A percentile compares a stretch with the other conserved stretches of the same genome.
Evolutionary conservation across 2,888 invertebrate genomes (phyloP).

Genomic region (Crocallis elinguaria): DNA sequence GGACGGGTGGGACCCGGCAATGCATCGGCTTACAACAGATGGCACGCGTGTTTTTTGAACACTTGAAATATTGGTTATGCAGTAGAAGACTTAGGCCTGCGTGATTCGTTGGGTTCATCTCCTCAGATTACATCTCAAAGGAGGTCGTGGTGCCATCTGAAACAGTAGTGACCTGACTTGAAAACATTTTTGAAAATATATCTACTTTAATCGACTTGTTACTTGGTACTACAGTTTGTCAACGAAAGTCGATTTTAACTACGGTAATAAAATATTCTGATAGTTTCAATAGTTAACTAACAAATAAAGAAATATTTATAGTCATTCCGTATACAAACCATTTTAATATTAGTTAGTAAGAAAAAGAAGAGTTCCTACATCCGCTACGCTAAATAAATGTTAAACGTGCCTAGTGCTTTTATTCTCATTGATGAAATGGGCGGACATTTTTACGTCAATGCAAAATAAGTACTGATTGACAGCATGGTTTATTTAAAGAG

Average conservation of each 20-base stretch:
- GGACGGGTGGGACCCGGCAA: slow-evolving; percentile 75
- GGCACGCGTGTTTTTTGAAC: slow-evolving; percentile 83
- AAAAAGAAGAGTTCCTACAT: too few species aligned
- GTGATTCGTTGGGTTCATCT: slow-evolving; percentile 74
- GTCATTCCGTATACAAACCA: background rate
- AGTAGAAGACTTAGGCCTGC: slow-evolving; percentile 77
- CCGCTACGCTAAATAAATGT: too few species aligned
- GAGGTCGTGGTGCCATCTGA: slow-evolving; percentile 68
- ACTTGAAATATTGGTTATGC: slow-evolving; percentile 79
- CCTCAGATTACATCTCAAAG: slow-evolving; percentile 78
- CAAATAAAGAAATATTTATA: too few species aligned
- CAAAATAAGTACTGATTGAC: slow-evolving; percentile 73
- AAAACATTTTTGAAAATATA: too few species aligned
- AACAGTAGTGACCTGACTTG: slow-evolving; percentile 52
- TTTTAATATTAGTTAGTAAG: too few species aligned
- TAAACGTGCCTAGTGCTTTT: too few species aligned
- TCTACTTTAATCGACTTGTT: too few species aligned
- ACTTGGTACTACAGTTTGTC: too few species aligned
- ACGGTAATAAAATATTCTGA: too few species aligned
- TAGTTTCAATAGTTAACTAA: too few species aligned
- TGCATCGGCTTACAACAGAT: slow-evolving; percentile 82
- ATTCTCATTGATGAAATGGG: slow-evolving; percentile 65
- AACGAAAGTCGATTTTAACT: too few species aligned
- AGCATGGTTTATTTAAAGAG: slow-evolving; percentile 47
- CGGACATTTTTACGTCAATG: slow-evolving; percentile 62